Evolutionary conservation across 1,140 invertebrate species (phyloP).

Genomic region (Globodera ellingtonae): DNA sequence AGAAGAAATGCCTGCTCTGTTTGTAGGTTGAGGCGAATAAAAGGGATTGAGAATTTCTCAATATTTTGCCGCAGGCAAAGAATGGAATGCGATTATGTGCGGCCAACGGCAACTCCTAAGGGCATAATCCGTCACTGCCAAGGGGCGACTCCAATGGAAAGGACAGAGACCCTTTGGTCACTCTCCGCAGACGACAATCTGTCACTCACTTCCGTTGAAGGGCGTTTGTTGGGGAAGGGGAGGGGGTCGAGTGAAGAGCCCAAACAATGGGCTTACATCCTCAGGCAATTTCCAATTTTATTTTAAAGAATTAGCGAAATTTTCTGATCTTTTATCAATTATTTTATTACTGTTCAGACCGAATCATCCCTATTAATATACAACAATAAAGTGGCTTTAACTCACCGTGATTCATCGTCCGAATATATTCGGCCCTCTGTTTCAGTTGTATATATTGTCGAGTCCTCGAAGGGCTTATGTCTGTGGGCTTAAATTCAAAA

Average conservation of each 20-base stretch:
- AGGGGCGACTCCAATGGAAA: neutral
- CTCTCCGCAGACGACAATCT: neutral
- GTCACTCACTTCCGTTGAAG: neutral
- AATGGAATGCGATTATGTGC: neutral
- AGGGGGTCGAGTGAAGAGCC: neutral
- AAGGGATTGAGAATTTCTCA: neutral
- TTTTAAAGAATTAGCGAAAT: too few species aligned
- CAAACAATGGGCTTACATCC: too few species aligned
- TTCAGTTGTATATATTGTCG: slow-evolving; percentile 58
- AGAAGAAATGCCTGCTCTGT: too few species aligned
- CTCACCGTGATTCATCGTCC: slow-evolving; percentile 60
- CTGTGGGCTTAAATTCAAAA: neutral
- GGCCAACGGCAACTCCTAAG: slow-evolving; percentile 5
- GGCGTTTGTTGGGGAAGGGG: neutral
- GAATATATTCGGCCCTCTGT: slow-evolving; percentile 59
- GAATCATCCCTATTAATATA: slow-evolving; percentile 17
- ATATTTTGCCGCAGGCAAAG: neutral
- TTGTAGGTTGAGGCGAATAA: neutral
- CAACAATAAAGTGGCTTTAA: neutral
- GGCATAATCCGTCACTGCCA: slow-evolving; percentile 14
- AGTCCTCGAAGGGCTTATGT: slow-evolving; percentile 54
- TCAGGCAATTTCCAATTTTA: too few species aligned
- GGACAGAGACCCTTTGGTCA: neutral
- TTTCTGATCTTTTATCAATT: too few species aligned
- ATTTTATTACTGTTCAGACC: neutral